Conservation (phyloP, 2,888 invertebrate species). For the Leptinotarsa peninsularis region DNA sequence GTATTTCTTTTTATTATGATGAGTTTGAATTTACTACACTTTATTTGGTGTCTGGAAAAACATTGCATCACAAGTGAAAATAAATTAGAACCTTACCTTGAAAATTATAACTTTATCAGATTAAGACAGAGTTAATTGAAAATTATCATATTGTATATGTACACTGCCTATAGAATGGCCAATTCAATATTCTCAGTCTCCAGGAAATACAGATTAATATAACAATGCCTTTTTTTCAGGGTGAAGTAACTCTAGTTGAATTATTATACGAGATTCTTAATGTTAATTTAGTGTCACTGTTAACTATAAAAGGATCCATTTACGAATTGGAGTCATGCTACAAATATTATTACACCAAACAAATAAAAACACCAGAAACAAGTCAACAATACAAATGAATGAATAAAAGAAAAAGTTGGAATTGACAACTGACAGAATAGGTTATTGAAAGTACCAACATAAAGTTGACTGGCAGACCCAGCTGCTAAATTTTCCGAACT, state of each 20-base stretch:
- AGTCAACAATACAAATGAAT: not conserved
- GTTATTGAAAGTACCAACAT: no score
- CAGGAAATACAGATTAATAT: conserved; percentile 21
- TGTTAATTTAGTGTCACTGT: not conserved
- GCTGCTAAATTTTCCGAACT: no score
- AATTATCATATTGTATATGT: not conserved
- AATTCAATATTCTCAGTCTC: conserved; percentile 15
- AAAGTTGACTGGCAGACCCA: no score
- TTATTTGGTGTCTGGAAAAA: conserved; percentile 2
- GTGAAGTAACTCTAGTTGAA: not conserved
- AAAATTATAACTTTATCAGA: not conserved
- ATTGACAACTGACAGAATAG: not conserved
- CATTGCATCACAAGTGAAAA: conserved; percentile 27
- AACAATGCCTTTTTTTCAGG: conserved; percentile 21
- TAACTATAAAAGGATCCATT: conserved; percentile 2
- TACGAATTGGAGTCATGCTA: not conserved
- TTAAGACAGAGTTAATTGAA: conserved; percentile 2
- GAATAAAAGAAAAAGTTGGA: not conserved
- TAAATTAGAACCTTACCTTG: conserved; percentile 3
- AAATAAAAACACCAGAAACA: not conserved
- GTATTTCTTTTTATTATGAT: not conserved
- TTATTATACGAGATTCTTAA: not conserved
- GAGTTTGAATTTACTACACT: not conserved
- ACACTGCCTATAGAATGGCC: not conserved
- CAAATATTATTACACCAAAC: not conserved